Percentiles rank a stretch among this genome's conserved stretches.
phyloP scores from a whole-genome alignment of 1,140 invertebrate species.

The Holcopasites calliopsidis region DNA sequence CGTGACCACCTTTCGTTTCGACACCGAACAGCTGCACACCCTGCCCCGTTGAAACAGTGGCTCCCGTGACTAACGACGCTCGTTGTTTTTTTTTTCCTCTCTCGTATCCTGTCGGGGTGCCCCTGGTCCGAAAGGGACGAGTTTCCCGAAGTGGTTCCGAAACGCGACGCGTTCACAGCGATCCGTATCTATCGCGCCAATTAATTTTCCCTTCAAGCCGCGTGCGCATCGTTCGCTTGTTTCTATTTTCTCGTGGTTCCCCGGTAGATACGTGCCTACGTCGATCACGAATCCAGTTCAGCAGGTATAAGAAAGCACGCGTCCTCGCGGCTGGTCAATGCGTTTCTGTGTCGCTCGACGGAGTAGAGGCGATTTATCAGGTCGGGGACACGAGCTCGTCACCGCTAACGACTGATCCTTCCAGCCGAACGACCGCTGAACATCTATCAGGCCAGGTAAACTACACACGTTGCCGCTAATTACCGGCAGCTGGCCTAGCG shows the following conservation, averaged over 20 bases:
- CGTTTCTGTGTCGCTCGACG: background rate
- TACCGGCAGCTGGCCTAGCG: slow-evolving; percentile 19
- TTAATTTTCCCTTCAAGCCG: slow-evolving; percentile 16
- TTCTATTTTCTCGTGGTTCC: background rate
- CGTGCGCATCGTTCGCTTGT: background rate
- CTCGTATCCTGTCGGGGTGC: background rate
- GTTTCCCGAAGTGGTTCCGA: slow-evolving; percentile 44
- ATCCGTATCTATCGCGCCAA: slow-evolving; percentile 37
- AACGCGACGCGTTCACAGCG: slow-evolving; percentile 49
- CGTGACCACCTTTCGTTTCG: background rate
- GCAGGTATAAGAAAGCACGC: background rate
- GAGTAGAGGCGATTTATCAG: slow-evolving; percentile 15
- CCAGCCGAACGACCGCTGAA: slow-evolving; percentile 22
- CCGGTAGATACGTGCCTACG: background rate
- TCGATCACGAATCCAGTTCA: too few relatives aligned
- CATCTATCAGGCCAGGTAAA: slow-evolving; percentile 33
- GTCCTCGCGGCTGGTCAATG: background rate
- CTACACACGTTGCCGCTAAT: slow-evolving; percentile 24
- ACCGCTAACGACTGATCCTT: slow-evolving; percentile 21
- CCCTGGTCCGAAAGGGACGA: background rate
- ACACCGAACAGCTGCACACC: slow-evolving; percentile 8
- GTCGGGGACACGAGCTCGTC: background rate
- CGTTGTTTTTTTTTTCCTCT: slow-evolving; percentile 1
- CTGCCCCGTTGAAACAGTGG: slow-evolving; percentile 15
- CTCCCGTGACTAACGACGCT: slow-evolving; percentile 36